Base-by-base conservation (phyloP, 1,140 invertebrate species). In the Zaprionus taronus region DNA sequence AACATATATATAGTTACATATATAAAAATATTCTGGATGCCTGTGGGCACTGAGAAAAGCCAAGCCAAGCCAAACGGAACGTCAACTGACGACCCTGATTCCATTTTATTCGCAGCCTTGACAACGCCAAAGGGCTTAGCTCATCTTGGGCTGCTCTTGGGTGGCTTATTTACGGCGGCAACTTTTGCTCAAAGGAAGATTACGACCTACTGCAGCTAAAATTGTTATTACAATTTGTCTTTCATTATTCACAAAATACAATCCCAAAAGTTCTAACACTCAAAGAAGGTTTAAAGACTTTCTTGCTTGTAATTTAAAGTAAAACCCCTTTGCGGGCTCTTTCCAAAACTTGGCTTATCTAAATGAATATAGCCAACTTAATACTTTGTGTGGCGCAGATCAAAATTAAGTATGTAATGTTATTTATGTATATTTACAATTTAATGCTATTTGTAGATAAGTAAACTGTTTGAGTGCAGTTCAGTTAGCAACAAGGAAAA, bases 81-180 rank as follows among this genome's bases (percentile, higher is more conserved):
- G n/a, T 17, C n/a, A 47, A 17, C n/a, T 47, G 41, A 12, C 20
- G 47, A 24, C 47, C 47, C 47, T 51, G 47, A 22, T 51, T 51
- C 17, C 1, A 0, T 49, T 49, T 49, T 49, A 49, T 49, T 22
- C 0, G 17, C 47, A 51, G 47, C 47, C 47, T 51, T 51, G 47
- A 51, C 20, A 47, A 47, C 41, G 44, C 20, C 44, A 49, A 20
- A 49, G 44, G 44, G 17, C 44, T 49, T 49, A 49, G 44, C 44
- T 49, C 44, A 49, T 49, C 44, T 49, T 20, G 44, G 41, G 14
- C 15, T 36, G 34, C 11, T 36, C 11, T 36, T 36, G 38, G 38
- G 12, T n/a, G 0, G 11, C 34, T 36, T 12, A 36, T 36, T 36
- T n/a, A 44, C 15, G 2, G 41, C 41, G 15, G n/a, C n/a, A 47